Conservation (phyloP, 2,113 vertebrate species). For the Daboia siamensis region DNA sequence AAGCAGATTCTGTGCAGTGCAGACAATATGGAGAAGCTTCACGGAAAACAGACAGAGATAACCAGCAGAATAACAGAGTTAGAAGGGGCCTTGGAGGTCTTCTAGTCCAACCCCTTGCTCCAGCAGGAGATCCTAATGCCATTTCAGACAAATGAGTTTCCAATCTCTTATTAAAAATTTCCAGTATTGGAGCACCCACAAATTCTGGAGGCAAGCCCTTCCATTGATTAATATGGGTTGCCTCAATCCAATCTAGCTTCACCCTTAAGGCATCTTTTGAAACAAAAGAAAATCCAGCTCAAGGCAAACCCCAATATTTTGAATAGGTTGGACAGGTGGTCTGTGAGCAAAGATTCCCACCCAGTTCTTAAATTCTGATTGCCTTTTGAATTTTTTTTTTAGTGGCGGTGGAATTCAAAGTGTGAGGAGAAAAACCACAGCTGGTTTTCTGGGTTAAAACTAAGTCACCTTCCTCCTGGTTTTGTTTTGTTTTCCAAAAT, state of each 20-base stretch:
- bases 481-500: background rate
- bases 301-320: background rate
- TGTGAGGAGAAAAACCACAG: background rate
- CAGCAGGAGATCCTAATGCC: background rate
- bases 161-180: background rate
- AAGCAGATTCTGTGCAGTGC: slow-evolving; percentile 12
- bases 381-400: background rate
- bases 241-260: too few species aligned
- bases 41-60: background rate
- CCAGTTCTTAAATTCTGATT: background rate
- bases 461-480: background rate
- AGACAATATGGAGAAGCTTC: background rate
- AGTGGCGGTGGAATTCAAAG: rapidly evolving
- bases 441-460: rapidly evolving
- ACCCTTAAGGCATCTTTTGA: background rate
- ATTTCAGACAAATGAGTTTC: background rate
- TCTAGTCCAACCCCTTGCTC: background rate
- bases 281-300: background rate
- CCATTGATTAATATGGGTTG: background rate
- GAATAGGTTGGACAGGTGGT: background rate
- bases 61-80: background rate
- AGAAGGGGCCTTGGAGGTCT: background rate
- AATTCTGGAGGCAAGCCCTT: background rate
- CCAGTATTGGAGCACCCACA: background rate
- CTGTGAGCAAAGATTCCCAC: background rate